These are phyloP conservation scores for Adineta ricciae DNA, from an alignment of 2,888 invertebrate species.

Conservation along the genomic window DNA sequence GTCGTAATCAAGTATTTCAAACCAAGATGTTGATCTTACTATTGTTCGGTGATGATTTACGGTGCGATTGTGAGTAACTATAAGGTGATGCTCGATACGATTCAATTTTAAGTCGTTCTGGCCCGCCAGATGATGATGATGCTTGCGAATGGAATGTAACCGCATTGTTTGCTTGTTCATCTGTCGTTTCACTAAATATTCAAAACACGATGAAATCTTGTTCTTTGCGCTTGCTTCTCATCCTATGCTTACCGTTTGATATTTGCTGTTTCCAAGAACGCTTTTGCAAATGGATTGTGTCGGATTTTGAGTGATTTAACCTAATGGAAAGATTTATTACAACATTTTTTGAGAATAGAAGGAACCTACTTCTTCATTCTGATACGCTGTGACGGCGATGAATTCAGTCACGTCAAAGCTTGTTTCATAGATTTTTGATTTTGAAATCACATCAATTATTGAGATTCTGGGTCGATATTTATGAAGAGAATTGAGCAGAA, in stretches of 20 bases:
- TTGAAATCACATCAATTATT: conserved; percentile 55
- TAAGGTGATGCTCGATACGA: not conserved
- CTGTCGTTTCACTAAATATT: not conserved
- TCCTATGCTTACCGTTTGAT: not conserved
- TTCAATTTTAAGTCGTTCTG: not conserved
- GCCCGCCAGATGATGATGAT: not conserved
- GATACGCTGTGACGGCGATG: conserved; percentile 95
- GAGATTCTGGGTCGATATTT: conserved; percentile 82
- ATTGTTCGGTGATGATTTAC: not conserved
- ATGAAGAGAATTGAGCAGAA: conserved; percentile 73
- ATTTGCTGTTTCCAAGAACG: conserved; percentile 67
- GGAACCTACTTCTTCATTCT: conserved; percentile 90
- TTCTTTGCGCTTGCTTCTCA: too few species aligned
- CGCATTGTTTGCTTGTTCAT: not conserved
- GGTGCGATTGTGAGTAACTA: not conserved
- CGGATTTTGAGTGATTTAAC: conserved; percentile 70
- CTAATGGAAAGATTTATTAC: not conserved
- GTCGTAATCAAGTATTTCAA: too few species aligned
- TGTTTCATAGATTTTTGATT: conserved; percentile 64
- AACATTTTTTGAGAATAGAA: too few species aligned
- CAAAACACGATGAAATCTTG: not conserved
- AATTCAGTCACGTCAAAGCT: conserved; percentile 90
- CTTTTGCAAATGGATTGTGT: conserved; percentile 95
- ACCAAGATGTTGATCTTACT: not conserved
- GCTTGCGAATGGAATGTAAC: not conserved